Evolutionary conservation across 1,140 invertebrate species (phyloP).

Genomic region (Ruditapes philippinarum): DNA sequence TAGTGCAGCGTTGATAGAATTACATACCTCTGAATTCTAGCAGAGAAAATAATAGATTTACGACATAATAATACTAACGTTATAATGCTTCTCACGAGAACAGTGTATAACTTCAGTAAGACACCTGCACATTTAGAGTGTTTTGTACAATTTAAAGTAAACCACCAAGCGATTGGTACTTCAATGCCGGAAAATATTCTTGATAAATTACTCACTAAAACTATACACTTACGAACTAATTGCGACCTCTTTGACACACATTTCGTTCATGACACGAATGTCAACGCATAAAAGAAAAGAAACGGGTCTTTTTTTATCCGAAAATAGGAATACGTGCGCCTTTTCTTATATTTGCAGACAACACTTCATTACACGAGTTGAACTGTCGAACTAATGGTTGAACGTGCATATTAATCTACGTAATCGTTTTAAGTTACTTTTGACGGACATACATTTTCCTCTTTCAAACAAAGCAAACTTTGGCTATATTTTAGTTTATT

Average conservation of each 20-base stretch:
- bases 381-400: no score
- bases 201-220: constrained; percentile 23
- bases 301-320: not conserved
- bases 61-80: not conserved
- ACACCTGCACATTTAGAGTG: constrained; percentile 27
- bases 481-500: no score
- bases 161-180: constrained; percentile 23
- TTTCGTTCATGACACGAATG: not conserved
- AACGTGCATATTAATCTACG: no score
- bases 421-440: no score
- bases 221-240: constrained; percentile 17
- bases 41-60: not conserved
- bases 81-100: not conserved
- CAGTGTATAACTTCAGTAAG: not conserved
- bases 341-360: not conserved
- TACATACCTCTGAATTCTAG: no score
- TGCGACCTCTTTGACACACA: constrained; percentile 21
- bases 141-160: constrained; percentile 22
- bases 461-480: no score
- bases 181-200: constrained; percentile 32
- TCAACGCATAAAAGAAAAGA: not conserved
- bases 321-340: not conserved
- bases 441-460: no score
- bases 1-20: no score
- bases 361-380: no score